Evolutionary conservation across 2,113 vertebrate genomes (phyloP).

Genomic region (Strigops habroptila): DNA sequence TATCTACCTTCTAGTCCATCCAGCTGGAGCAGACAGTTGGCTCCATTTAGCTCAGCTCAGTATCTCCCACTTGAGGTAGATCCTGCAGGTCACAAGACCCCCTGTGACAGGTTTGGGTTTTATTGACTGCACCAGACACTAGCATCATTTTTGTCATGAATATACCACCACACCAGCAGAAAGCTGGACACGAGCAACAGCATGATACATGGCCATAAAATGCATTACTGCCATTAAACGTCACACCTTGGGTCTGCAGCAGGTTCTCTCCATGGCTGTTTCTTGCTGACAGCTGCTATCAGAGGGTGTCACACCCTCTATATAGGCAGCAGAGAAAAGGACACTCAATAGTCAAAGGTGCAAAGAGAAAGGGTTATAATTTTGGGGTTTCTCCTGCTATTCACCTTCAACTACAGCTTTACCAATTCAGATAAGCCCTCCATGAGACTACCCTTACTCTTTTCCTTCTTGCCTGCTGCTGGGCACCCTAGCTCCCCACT

Average conservation of each 20-base stretch:
- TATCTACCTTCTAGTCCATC: background rate
- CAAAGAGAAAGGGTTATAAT: background rate
- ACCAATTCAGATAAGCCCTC: background rate
- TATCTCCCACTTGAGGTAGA: background rate
- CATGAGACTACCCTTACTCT: background rate
- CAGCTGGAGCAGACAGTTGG: background rate
- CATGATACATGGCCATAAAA: background rate
- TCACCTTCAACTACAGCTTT: background rate
- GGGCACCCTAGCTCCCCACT: background rate
- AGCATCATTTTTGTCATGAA: background rate
- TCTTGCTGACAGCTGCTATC: background rate
- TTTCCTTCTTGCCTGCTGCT: background rate
- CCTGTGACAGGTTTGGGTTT: background rate
- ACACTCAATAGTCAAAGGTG: background rate
- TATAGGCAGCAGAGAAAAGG: background rate
- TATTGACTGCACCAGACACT: background rate
- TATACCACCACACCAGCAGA: background rate
- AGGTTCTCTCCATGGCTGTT: background rate
- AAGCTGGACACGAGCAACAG: background rate
- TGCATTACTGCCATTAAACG: accelerated
- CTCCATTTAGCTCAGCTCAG: background rate
- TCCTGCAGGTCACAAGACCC: background rate
- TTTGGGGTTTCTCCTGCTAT: background rate
- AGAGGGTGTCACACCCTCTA: background rate
- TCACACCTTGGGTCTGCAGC: background rate